Conservation (phyloP, 2,888 invertebrate species). For the Cremastinae sp. region DNA sequence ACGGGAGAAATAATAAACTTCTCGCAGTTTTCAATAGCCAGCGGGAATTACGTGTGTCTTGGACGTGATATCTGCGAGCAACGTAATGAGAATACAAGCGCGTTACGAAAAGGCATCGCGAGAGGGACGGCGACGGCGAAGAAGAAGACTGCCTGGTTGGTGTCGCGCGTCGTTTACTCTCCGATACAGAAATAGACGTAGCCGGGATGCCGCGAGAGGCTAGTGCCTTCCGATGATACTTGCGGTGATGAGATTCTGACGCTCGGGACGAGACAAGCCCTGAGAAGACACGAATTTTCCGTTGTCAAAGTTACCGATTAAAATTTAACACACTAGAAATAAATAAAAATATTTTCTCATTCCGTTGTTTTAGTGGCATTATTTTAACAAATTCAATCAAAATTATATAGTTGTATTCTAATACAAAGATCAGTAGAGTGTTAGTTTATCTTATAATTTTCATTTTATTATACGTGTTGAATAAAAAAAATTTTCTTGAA, state of each 20-base stretch:
- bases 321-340: background rate
- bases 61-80: conserved; percentile 1
- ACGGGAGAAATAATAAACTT: background rate
- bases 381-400: too few relatives aligned
- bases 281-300: background rate
- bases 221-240: conserved; percentile 53
- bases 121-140: conserved; percentile 37
- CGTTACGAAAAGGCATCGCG: conserved; percentile 19
- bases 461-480: too few relatives aligned
- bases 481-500: too few relatives aligned
- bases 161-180: conserved; percentile 57
- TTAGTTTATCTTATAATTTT: too few relatives aligned
- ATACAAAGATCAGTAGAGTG: too few relatives aligned
- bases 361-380: too few relatives aligned
- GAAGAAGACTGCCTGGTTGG: conserved; percentile 48
- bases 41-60: conserved; percentile 25
- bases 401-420: too few relatives aligned
- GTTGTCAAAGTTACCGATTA: background rate
- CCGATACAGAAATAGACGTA: conserved; percentile 75
- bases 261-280: conserved; percentile 1
- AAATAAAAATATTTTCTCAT: too few relatives aligned
- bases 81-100: conserved; percentile 28
- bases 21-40: conserved; percentile 39
- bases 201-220: conserved; percentile 67
- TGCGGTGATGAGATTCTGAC: conserved; percentile 43